These are phyloP conservation scores for Leptinotarsa rubiginosa DNA, from an alignment of 2,888 invertebrate genomes.

Conservation along the genomic window DNA sequence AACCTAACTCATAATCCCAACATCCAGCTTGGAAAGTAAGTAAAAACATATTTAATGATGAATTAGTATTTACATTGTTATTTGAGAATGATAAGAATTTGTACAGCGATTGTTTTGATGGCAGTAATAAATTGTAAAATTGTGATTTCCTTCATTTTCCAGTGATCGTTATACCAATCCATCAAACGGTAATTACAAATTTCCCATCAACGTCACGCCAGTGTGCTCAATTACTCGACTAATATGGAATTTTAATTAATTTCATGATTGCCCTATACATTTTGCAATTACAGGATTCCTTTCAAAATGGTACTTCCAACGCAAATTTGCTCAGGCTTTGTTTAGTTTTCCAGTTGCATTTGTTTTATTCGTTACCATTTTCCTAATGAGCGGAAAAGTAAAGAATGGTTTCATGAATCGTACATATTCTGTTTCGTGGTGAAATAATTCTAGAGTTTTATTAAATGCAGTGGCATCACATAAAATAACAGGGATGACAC, in stretches of 20 bases:
- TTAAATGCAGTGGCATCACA: background rate
- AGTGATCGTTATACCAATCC: background rate
- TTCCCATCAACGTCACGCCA: background rate
- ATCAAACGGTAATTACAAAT: background rate
- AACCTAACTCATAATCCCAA: no score
- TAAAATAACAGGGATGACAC: background rate
- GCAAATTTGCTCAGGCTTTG: slow-evolving; percentile 11
- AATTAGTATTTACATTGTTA: no score
- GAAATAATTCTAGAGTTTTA: background rate
- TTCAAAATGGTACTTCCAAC: background rate
- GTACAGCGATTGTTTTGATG: no score
- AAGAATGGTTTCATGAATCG: background rate
- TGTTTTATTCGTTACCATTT: slow-evolving; percentile 8
- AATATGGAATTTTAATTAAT: slow-evolving; percentile 4
- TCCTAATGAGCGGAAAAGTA: background rate
- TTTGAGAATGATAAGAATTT: no score
- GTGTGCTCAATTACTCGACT: slow-evolving; percentile 3
- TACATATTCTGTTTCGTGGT: background rate
- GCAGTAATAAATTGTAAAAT: no score
- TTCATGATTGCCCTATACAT: slow-evolving; percentile 5
- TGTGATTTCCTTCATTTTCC: no score
- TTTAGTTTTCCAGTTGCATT: background rate
- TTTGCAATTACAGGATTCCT: background rate
- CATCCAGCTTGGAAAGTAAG: no score
- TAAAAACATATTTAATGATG: no score